Evolutionary conservation across 2,888 invertebrate species (phyloP).

Genomic region (Cantharis rufa): DNA sequence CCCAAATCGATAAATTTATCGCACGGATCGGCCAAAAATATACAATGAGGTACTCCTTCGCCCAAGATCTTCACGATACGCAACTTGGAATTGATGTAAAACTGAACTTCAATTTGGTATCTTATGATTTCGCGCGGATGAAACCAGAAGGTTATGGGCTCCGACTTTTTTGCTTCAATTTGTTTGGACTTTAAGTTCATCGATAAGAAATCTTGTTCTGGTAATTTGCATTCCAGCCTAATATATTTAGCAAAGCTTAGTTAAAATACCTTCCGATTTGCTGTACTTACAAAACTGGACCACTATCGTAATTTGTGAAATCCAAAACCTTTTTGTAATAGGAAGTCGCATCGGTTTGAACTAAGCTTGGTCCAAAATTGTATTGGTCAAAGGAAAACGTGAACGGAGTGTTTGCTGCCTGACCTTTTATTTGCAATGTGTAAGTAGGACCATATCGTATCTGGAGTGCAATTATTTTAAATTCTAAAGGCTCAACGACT

Average conservation of each 20-base stretch:
- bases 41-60: slow-evolving; percentile 57
- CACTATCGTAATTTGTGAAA: slow-evolving; percentile 51
- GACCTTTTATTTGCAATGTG: slow-evolving; percentile 61
- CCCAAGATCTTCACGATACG: slow-evolving; percentile 61
- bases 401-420: slow-evolving; percentile 61
- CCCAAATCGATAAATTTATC: slow-evolving; percentile 56
- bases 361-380: slow-evolving; percentile 70
- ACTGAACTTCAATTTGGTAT: slow-evolving; percentile 60
- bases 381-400: slow-evolving; percentile 66
- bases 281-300: slow-evolving; percentile 46
- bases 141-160: slow-evolving; percentile 60
- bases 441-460: slow-evolving; percentile 70
- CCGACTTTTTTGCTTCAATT: slow-evolving; percentile 55
- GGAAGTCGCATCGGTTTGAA: slow-evolving; percentile 58
- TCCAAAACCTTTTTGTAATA: slow-evolving; percentile 55
- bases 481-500: background rate
- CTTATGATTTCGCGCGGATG: slow-evolving; percentile 59
- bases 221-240: slow-evolving; percentile 61
- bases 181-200: slow-evolving; percentile 55
- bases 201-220: slow-evolving; percentile 58
- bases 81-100: slow-evolving; percentile 61
- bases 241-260: background rate
- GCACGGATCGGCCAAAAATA: slow-evolving; percentile 49
- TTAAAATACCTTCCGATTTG: background rate
- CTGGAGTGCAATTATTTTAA: slow-evolving; percentile 51